Evolutionary conservation across 2,888 invertebrate species (phyloP).

Genomic region (Horisme vitalbata): DNA sequence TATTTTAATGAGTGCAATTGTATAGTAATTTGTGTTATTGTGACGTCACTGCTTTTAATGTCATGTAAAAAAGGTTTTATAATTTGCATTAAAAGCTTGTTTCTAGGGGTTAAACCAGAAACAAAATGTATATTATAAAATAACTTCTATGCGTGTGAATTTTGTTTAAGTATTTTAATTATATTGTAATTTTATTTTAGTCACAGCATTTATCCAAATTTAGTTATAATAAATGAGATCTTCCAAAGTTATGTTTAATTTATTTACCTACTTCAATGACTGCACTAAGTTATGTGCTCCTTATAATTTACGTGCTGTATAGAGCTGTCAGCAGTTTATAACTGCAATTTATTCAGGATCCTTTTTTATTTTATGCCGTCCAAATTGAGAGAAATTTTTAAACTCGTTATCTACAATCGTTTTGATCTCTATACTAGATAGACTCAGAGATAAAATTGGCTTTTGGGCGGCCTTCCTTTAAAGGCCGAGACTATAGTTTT

Average conservation of each 20-base stretch:
- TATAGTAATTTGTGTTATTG: conserved; percentile 25
- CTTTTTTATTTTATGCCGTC: too few species aligned
- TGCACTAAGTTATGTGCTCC: too few species aligned
- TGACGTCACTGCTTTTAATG: conserved; percentile 10
- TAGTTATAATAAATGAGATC: conserved; percentile 42
- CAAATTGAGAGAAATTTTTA: too few species aligned
- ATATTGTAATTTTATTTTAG: conserved; percentile 36
- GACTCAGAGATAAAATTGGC: too few species aligned
- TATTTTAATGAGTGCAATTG: conserved; percentile 10
- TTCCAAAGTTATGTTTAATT: conserved; percentile 33
- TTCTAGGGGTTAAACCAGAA: too few species aligned
- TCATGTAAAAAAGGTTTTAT: conserved; percentile 1
- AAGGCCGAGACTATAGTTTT: too few species aligned
- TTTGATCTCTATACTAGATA: too few species aligned
- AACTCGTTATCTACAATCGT: too few species aligned
- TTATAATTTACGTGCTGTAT: too few species aligned
- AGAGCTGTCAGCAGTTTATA: too few species aligned
- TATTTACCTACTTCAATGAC: background rate
- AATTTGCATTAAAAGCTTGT: background rate
- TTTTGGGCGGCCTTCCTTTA: too few species aligned
- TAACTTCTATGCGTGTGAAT: conserved; percentile 11
- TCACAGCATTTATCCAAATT: conserved; percentile 42
- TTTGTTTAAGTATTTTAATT: conserved; percentile 22
- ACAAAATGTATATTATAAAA: background rate
- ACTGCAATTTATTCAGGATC: too few species aligned